Base-by-base conservation (phyloP, 1,140 invertebrate genomes). In the Drosophila sucinea region DNA sequence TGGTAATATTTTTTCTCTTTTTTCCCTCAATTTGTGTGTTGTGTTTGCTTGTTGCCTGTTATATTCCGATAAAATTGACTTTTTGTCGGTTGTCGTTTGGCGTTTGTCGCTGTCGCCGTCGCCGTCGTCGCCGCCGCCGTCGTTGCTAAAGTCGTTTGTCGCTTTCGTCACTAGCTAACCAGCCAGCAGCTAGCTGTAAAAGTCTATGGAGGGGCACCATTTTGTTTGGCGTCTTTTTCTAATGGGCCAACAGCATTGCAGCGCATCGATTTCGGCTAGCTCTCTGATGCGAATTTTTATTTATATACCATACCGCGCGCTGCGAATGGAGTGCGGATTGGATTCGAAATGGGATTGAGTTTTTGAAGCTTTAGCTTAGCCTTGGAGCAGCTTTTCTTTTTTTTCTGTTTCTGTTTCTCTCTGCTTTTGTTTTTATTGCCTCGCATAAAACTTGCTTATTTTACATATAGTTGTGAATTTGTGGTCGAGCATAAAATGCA, bases 1-100 rank as follows among this genome's bases (percentile, higher is more conserved):
- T 56, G n/a, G 10, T 10, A 2, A 38, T 38, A 38, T 17, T 17
- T 17, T 38, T 38, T 38, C 10, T 38, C 35, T 2, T 10, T 38
- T 47, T 47, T 47, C 44, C 44, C 44, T 2, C 23, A 51, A 44
- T 64, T 7, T 54, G 41, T n/a, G 2, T 64, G 60, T 41, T 56
- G 51, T 51, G 58, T 54, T 68, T 89, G 69, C 83, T 87, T 84
- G 35, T 76, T 80, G 81, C 84, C 84, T 89, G 84, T 89, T 89
- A 86, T 71, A 84, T 90, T 89, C 81, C 85, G 81, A 85, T 90
- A 90, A 89, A 89, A 89, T 89, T 89, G 84, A 89, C 84, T 89
- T 89, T 89, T 89, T 89, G 80, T 87, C 63, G 80, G 67, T 80
- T 67, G 70, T 67, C 77, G 68, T 74, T 25, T 23, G 38, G 61